These are phyloP conservation scores for Beroe forskalii DNA, from an alignment of 37 sponge, comb jelly and placozoan genomes.

Conservation along the genomic window DNA sequence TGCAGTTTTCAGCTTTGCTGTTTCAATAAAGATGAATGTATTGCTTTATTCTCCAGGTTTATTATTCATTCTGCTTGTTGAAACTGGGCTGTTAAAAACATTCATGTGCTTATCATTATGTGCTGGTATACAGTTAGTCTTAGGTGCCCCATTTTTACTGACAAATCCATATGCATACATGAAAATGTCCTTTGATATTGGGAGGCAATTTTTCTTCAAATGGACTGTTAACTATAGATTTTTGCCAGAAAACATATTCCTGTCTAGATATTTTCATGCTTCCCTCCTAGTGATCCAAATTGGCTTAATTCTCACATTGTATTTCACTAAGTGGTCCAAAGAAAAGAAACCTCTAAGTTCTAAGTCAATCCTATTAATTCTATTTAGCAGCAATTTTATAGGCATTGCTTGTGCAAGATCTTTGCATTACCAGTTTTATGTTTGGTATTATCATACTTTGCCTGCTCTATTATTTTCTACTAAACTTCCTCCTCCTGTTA, in stretches of 20 bases:
- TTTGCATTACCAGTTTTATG: slow-evolving; percentile 96
- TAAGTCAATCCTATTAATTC: slow-evolving; percentile 67
- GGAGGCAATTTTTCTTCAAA: slow-evolving; percentile 82
- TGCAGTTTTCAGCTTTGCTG: slow-evolving; percentile 84
- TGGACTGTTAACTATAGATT: slow-evolving; percentile 98
- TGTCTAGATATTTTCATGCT: slow-evolving; percentile 68
- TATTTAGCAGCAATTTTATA: slow-evolving; percentile 87
- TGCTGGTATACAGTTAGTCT: slow-evolving; percentile 74
- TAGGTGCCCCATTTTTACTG: slow-evolving; percentile 83
- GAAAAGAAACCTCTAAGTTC: neutral
- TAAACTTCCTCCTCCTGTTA: slow-evolving; percentile 5
- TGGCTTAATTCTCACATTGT: neutral
- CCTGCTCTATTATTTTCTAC: slow-evolving; percentile 80
- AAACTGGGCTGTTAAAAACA: slow-evolving; percentile 70
- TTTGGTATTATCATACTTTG: slow-evolving; percentile 95
- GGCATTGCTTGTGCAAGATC: slow-evolving; percentile 90
- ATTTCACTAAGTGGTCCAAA: neutral
- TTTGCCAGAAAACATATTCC: slow-evolving; percentile 72
- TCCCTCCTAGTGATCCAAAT: slow-evolving; percentile 50
- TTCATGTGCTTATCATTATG: slow-evolving; percentile 71
- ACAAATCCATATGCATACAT: slow-evolving; percentile 77
- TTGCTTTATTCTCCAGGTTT: slow-evolving; percentile 92
- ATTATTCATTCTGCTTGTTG: slow-evolving; percentile 73
- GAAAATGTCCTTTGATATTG: slow-evolving; percentile 80
- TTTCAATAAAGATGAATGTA: slow-evolving; percentile 95